Conservation (phyloP, 2,888 invertebrate species). For the Galerucella calmariensis region DNA sequence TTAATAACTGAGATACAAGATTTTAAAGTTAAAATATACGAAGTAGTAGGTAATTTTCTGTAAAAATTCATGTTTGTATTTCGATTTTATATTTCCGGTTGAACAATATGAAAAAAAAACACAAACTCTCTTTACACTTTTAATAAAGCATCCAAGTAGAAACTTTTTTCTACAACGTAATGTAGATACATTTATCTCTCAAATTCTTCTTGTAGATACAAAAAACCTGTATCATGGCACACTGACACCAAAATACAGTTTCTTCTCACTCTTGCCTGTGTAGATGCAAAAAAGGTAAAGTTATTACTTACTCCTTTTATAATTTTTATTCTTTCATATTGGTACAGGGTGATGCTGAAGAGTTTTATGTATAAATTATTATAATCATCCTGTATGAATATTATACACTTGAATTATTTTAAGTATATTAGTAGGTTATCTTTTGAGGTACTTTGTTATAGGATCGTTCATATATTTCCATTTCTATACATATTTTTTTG, state of each 20-base stretch:
- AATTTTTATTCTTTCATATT: slow-evolving; percentile 11
- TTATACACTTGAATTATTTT: neutral
- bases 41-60: neutral
- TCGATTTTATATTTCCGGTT: slow-evolving; percentile 4
- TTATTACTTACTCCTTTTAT: slow-evolving; percentile 32
- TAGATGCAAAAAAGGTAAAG: slow-evolving; percentile 47
- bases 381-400: neutral
- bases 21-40: neutral
- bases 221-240: slow-evolving; percentile 43
- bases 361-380: neutral
- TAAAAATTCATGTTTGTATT: neutral
- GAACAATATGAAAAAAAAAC: slow-evolving; percentile 14
- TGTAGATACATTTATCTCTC: slow-evolving; percentile 30
- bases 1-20: too few species aligned
- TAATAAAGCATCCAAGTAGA: slow-evolving; percentile 49
- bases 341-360: slow-evolving; percentile 5
- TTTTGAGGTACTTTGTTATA: neutral
- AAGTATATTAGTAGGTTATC: neutral
- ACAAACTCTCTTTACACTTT: slow-evolving; percentile 49
- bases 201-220: slow-evolving; percentile 41
- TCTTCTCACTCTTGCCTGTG: slow-evolving; percentile 51
- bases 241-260: slow-evolving; percentile 46
- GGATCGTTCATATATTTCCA: neutral
- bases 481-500: neutral
- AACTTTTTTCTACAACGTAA: slow-evolving; percentile 29